Conservation (phyloP, 2,888 invertebrate species). For the Bembecia ichneumoniformis region DNA sequence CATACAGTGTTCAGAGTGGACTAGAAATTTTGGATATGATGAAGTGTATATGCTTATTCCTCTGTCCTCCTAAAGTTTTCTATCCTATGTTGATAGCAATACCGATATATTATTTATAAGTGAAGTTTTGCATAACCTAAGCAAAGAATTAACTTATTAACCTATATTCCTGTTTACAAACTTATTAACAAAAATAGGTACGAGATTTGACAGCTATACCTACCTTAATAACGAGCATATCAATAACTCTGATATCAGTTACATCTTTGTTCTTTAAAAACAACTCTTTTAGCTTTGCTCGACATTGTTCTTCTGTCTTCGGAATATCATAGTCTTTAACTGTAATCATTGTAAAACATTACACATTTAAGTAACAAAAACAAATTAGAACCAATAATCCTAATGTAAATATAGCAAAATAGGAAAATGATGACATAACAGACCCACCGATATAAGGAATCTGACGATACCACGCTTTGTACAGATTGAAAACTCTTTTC, state of each 20-base stretch:
- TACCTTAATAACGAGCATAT: slow-evolving; percentile 93
- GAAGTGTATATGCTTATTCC: too few relatives aligned
- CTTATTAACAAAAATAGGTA: too few relatives aligned
- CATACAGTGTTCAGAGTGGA: too few relatives aligned
- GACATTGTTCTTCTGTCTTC: slow-evolving; percentile 77
- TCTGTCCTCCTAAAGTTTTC: too few relatives aligned
- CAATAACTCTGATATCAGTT: slow-evolving; percentile 89
- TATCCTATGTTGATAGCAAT: too few relatives aligned
- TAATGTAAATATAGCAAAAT: neutral
- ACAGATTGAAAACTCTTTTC: slow-evolving; percentile 86
- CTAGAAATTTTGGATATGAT: too few relatives aligned
- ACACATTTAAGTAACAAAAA: neutral
- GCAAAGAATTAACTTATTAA: too few relatives aligned
- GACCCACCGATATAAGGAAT: slow-evolving; percentile 87
- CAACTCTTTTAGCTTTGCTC: slow-evolving; percentile 81
- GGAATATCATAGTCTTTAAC: slow-evolving; percentile 89
- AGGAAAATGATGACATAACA: slow-evolving; percentile 61
- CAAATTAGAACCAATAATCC: neutral
- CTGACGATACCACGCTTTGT: slow-evolving; percentile 95
- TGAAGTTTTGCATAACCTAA: too few relatives aligned
- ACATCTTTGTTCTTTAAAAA: slow-evolving; percentile 84
- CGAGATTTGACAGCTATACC: too few relatives aligned
- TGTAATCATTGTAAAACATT: slow-evolving; percentile 46
- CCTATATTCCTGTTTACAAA: too few relatives aligned
- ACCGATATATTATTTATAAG: too few relatives aligned